Evolutionary conservation across 2,797 vertebrate species (phyloP).

Genomic region (Syndactyla subalaris): DNA sequence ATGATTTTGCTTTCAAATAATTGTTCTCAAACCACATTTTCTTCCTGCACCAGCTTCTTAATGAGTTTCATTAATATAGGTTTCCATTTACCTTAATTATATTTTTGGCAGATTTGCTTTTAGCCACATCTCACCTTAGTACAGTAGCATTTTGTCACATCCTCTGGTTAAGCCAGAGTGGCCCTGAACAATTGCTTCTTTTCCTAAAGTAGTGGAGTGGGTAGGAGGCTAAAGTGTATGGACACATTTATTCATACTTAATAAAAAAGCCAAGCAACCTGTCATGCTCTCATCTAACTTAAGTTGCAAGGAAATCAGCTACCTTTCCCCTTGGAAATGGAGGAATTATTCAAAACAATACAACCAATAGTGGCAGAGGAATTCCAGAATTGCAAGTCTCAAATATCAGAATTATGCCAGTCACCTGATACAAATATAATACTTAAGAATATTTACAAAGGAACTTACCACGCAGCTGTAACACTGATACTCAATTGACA

Average conservation of each 20-base stretch:
- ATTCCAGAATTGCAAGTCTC: background rate
- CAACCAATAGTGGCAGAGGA: background rate
- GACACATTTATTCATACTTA: background rate
- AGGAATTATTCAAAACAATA: background rate
- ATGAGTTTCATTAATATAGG: constrained; percentile 26
- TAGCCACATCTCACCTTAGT: background rate
- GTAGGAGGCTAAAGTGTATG: background rate
- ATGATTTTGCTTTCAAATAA: constrained; percentile 48
- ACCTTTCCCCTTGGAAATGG: background rate
- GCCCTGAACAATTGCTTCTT: background rate
- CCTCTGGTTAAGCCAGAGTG: background rate
- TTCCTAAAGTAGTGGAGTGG: background rate
- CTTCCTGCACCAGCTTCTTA: constrained; percentile 17
- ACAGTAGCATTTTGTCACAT: background rate
- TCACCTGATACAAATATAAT: background rate
- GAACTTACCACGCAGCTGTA: background rate
- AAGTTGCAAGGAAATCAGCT: background rate
- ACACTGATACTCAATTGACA: background rate
- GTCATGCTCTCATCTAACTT: background rate
- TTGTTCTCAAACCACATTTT: constrained; percentile 1
- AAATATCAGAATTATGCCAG: background rate
- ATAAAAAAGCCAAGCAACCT: background rate
- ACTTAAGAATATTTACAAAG: background rate
- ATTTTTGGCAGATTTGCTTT: constrained; percentile 45
- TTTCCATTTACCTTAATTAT: constrained; percentile 55